Conservation (phyloP, 2,888 invertebrate genomes). For the Hemithea aestivaria region DNA sequence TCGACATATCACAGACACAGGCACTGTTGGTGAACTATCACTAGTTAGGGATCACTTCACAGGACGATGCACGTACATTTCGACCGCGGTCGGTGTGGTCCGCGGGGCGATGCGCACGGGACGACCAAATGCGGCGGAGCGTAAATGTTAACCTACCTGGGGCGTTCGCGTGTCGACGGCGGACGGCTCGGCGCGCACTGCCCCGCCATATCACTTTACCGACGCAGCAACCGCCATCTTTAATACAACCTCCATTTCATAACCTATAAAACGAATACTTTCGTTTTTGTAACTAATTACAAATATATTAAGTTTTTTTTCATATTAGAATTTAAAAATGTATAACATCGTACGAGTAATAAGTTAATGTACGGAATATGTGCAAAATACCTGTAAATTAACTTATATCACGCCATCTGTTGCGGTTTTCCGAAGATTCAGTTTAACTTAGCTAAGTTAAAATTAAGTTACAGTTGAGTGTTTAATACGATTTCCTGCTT, state of each 20-base stretch:
- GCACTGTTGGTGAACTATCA: conserved; percentile 51
- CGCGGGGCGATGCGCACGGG: conserved; percentile 63
- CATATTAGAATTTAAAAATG: too few species aligned
- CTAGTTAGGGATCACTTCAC: conserved; percentile 62
- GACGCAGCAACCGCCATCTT: conserved; percentile 57
- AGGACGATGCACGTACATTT: conserved; percentile 63
- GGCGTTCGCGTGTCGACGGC: conserved; percentile 73
- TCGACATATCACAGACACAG: conserved; percentile 62
- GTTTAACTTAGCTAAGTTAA: conserved; percentile 4
- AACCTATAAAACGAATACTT: conserved; percentile 2
- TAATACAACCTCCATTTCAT: conserved; percentile 42
- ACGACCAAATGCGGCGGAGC: conserved; percentile 73
- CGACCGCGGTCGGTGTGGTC: conserved; percentile 50
- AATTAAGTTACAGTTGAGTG: conserved; percentile 6
- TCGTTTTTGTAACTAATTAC: too few species aligned
- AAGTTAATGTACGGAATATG: too few species aligned
- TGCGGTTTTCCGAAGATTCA: conserved; percentile 9
- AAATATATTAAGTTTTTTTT: too few species aligned
- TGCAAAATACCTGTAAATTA: neutral
- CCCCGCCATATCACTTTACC: conserved; percentile 61
- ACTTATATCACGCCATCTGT: conserved; percentile 43
- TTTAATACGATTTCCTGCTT: too few species aligned
- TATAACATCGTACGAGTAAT: too few species aligned
- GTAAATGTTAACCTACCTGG: conserved; percentile 77
- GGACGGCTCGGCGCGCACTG: conserved; percentile 39